Conservation (phyloP, 1,140 invertebrate genomes). For the Hermetia illucens region DNA sequence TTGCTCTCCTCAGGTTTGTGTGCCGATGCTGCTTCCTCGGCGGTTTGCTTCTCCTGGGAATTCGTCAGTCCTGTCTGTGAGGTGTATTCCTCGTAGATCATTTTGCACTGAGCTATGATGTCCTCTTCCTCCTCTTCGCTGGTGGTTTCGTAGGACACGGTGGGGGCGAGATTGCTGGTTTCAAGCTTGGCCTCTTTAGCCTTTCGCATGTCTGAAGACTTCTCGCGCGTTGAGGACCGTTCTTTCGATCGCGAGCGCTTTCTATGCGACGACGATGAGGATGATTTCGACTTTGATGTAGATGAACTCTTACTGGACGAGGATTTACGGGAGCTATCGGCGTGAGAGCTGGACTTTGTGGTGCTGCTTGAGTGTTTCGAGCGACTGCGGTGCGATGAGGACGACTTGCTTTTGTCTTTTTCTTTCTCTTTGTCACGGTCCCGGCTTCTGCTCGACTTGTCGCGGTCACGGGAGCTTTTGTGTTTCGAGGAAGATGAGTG, state of each 20-base stretch:
- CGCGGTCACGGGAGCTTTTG: slow-evolving; percentile 15
- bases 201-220: too few relatives aligned
- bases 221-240: too few relatives aligned
- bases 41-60: not conserved
- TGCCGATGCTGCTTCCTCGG: not conserved
- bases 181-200: slow-evolving; percentile 10
- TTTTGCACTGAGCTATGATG: slow-evolving; percentile 2
- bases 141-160: slow-evolving; percentile 5
- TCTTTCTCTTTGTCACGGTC: too few relatives aligned
- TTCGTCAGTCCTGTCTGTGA: not conserved
- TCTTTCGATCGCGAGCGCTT: too few relatives aligned
- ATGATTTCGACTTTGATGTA: too few relatives aligned
- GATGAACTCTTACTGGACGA: too few relatives aligned
- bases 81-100: slow-evolving; percentile 5
- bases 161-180: slow-evolving; percentile 5
- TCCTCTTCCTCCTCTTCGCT: slow-evolving; percentile 7
- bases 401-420: too few relatives aligned
- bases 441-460: too few relatives aligned
- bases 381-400: too few relatives aligned
- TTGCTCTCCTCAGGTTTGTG: slow-evolving; percentile 11
- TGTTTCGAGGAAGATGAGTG: slow-evolving; percentile 12
- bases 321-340: too few relatives aligned
- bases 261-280: too few relatives aligned
- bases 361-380: too few relatives aligned
- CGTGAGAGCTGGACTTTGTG: slow-evolving; percentile 9